A percentile compares a stretch with the other conserved stretches of the same genome.
phyloP scores from a whole-genome alignment of 2,797 vertebrate genomes.

The Myioborus melanocephalus region DNA sequence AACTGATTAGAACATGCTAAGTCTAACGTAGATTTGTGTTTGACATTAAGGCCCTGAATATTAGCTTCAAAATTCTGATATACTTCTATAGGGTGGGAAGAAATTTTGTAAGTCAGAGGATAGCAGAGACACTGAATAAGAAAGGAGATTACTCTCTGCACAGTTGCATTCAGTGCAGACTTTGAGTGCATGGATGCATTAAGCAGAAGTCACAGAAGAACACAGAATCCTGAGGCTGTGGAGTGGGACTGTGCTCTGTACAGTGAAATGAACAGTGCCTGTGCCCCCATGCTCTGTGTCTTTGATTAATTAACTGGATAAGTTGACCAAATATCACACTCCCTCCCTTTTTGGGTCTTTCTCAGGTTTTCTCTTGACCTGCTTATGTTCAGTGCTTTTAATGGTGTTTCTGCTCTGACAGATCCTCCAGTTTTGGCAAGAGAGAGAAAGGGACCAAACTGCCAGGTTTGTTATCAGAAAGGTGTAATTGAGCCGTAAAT shows the following conservation, averaged over 20 bases:
- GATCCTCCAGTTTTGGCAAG: not conserved
- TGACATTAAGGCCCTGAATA: not conserved
- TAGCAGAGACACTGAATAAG: not conserved
- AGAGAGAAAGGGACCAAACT: not conserved
- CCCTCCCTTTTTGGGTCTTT: not conserved
- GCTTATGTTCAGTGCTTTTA: not conserved
- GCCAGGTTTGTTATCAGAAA: not conserved
- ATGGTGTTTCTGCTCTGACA: not conserved
- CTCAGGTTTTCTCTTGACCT: not conserved
- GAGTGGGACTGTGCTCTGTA: not conserved
- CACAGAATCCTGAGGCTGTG: not conserved
- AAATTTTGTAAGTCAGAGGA: not conserved
- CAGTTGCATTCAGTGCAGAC: not conserved
- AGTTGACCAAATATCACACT: not conserved
- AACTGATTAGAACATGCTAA: not conserved
- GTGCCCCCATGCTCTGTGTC: not conserved
- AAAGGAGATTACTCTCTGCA: not conserved
- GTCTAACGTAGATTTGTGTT: not conserved
- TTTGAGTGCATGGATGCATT: not conserved
- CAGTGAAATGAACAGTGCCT: not conserved
- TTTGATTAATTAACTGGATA: not conserved
- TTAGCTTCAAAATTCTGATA: not conserved
- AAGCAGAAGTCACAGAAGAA: not conserved
- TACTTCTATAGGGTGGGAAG: not conserved
- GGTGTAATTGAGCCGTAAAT: not conserved